A percentile compares a stretch with the other conserved stretches of the same genome.
Conservation (phyloP, 1,140 invertebrate species). For the Coenobita brevimanus region DNA sequence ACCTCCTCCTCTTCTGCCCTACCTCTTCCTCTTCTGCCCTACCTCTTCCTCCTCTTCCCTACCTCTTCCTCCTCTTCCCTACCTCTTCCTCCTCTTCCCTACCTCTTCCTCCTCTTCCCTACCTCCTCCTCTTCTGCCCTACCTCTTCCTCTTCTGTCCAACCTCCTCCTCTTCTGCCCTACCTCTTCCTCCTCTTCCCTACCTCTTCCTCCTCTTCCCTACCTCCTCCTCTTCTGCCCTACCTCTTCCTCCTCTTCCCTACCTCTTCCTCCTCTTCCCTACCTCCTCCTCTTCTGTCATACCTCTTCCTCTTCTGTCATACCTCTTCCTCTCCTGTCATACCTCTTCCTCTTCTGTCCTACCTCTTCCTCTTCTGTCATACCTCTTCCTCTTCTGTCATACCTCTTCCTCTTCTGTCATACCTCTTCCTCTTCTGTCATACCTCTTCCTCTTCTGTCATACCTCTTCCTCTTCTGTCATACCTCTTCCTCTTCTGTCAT, state of each 20-base stretch:
- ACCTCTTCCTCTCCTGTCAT: neutral
- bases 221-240: too few species aligned
- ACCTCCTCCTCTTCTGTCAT: neutral
- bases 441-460: too few species aligned
- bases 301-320: neutral
- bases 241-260: neutral
- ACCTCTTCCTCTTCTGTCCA: too few species aligned
- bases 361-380: neutral
- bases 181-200: neutral
- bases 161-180: too few species aligned
- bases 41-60: too few species aligned
- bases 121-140: too few species aligned
- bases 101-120: neutral
- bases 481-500: too few species aligned
- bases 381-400: too few species aligned
- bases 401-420: too few species aligned
- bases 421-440: too few species aligned
- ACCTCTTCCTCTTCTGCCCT: neutral
- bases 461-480: too few species aligned
- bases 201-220: neutral
- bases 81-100: constrained; percentile 1
- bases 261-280: neutral
- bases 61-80: neutral
- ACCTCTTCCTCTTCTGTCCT: neutral
- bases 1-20: neutral